phyloP scores from a whole-genome alignment of 2,797 vertebrate genomes.

The Nasua narica region DNA sequence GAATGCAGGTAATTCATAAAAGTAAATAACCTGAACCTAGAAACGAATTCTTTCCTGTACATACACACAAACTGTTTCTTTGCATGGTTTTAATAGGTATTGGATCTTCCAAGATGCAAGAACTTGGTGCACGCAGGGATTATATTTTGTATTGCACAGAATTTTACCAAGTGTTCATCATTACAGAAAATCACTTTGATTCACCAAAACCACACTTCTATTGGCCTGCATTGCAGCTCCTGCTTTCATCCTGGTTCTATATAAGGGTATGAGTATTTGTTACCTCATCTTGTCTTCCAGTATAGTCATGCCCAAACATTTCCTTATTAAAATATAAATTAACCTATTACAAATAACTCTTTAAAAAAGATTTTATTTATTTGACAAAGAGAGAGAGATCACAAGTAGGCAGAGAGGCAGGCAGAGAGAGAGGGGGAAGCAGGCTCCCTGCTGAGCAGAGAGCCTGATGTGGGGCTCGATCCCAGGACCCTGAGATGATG shows the following conservation, averaged over 20 bases:
- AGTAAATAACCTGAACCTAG: not conserved
- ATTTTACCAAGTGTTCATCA: not conserved
- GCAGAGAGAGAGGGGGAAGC: too few species aligned
- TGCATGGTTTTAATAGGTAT: not conserved
- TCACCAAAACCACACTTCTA: not conserved
- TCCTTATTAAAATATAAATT: not conserved
- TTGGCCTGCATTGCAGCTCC: not conserved
- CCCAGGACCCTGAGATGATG: too few species aligned
- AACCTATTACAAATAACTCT: not conserved
- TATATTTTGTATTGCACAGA: not conserved
- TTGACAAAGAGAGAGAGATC: too few species aligned
- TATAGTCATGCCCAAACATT: not conserved
- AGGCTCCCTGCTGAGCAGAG: too few species aligned
- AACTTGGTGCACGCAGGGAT: not conserved
- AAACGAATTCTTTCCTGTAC: not conserved
- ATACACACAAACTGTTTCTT: not conserved
- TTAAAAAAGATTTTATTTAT: too few species aligned
- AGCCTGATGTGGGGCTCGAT: too few species aligned
- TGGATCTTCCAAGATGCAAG: not conserved
- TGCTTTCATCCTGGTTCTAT: not conserved
- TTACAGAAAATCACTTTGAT: not conserved
- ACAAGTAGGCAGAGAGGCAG: too few species aligned
- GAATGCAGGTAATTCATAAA: not conserved
- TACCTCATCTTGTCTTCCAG: not conserved
- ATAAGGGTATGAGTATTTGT: not conserved